A percentile compares a stretch with the other conserved stretches of the same genome.
These are phyloP conservation scores for Cassiopea xamachana DNA, from an alignment of 30 jellyfish, hydroid and myxozoan genomes.

Conservation along the genomic window DNA sequence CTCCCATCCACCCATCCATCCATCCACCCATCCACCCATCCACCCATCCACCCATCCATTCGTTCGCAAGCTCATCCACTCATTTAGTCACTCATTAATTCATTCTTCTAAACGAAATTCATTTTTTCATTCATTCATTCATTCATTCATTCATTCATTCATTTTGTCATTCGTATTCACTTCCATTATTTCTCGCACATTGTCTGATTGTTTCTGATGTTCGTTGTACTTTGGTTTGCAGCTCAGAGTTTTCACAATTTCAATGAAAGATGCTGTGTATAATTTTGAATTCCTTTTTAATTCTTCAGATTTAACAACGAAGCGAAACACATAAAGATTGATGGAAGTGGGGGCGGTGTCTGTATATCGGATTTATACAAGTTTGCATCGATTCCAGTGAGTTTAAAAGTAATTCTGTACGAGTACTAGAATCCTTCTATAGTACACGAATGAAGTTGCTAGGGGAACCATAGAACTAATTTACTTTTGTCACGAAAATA, in stretches of 20 bases:
- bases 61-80: not conserved
- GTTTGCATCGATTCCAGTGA: conserved; percentile 65
- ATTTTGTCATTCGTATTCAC: too few relatives aligned
- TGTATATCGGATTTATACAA: conserved; percentile 80
- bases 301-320: conserved; percentile 70
- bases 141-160: too few relatives aligned
- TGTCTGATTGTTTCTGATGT: too few relatives aligned
- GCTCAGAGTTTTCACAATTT: too few relatives aligned
- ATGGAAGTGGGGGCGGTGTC: conserved; percentile 14
- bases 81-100: too few relatives aligned
- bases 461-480: too few relatives aligned
- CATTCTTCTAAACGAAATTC: too few relatives aligned
- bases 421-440: not conserved
- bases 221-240: too few relatives aligned
- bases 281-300: not conserved
- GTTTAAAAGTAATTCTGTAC: not conserved
- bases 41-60: not conserved
- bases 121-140: too few relatives aligned
- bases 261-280: too few relatives aligned
- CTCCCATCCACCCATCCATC: not conserved
- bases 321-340: conserved; percentile 81
- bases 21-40: not conserved
- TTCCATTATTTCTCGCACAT: too few relatives aligned
- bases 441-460: not conserved
- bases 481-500: too few relatives aligned